phyloP scores from a whole-genome alignment of 2,888 invertebrate species.

The Agonopterix arenella region DNA sequence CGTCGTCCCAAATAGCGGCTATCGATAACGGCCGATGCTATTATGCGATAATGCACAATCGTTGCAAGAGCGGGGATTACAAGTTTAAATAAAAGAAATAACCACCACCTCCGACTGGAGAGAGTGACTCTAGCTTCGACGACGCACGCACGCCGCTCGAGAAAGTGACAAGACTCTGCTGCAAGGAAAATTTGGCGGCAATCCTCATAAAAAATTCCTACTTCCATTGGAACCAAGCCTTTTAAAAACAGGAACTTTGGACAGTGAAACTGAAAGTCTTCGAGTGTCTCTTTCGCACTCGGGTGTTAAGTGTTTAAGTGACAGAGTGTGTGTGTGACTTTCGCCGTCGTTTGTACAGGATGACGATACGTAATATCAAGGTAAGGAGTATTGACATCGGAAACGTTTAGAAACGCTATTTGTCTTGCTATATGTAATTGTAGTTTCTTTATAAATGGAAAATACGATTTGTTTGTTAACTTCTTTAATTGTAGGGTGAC shows the following conservation, averaged over 20 bases:
- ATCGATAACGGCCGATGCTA: constrained; percentile 47
- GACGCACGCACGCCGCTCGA: constrained; percentile 43
- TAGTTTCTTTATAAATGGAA: too few species aligned
- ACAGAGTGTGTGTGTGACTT: constrained; percentile 56
- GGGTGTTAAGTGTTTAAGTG: constrained; percentile 36
- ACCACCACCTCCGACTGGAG: constrained; percentile 42
- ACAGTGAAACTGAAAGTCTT: constrained; percentile 20
- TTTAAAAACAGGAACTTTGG: not conserved
- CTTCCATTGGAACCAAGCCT: not conserved
- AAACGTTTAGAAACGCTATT: not conserved
- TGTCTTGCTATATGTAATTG: too few species aligned
- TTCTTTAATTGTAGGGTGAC: too few species aligned
- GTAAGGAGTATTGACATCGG: constrained; percentile 20
- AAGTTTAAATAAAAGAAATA: constrained; percentile 66
- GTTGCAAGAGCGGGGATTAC: constrained; percentile 49
- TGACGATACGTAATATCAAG: constrained; percentile 60
- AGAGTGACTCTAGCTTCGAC: constrained; percentile 54
- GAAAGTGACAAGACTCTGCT: constrained; percentile 36
- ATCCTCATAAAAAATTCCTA: constrained; percentile 1
- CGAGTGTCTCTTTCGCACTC: constrained; percentile 19
- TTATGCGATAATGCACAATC: constrained; percentile 58
- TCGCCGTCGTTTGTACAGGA: constrained; percentile 44
- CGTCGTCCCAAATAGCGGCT: constrained; percentile 35
- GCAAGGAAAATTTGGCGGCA: constrained; percentile 36
- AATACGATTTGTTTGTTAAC: too few species aligned